phyloP scores from a whole-genome alignment of 2,113 vertebrate species.

The Prunella fulvescens region DNA sequence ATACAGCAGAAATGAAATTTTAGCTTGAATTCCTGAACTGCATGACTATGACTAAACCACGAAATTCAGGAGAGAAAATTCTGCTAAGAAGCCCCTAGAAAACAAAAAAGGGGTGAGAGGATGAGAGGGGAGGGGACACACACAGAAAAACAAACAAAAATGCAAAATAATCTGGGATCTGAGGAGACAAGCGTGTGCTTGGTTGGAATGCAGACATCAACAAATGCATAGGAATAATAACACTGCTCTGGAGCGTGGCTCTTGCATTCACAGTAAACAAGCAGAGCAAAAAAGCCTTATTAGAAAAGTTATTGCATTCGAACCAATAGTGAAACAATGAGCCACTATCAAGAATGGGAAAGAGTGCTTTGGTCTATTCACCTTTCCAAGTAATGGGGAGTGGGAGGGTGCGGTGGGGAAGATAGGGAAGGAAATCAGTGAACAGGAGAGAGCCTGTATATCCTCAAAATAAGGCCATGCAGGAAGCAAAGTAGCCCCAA shows the following conservation, averaged over 20 bases:
- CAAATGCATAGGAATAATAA: not conserved
- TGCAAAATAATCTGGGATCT: not conserved
- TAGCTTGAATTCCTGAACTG: not conserved
- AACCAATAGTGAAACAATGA: not conserved
- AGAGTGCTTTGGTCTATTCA: not conserved
- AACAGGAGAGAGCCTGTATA: not conserved
- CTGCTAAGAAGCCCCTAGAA: not conserved
- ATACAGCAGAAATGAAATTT: not conserved
- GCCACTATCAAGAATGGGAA: not conserved
- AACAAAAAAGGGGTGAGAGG: rapidly evolving
- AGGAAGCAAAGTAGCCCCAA: not conserved
- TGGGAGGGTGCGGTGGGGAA: not conserved
- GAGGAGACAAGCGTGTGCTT: not conserved
- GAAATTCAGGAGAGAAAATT: not conserved
- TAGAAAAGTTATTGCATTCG: not conserved
- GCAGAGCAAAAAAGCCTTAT: not conserved
- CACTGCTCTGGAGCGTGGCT: not conserved
- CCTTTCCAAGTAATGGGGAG: not conserved
- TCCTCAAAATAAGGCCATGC: not conserved
- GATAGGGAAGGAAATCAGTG: not conserved
- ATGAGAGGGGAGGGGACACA: not conserved
- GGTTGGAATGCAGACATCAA: not conserved
- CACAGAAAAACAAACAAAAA: not conserved
- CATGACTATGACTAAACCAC: not conserved
- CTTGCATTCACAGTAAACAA: not conserved